Base-by-base conservation (phyloP, 92 coral and sea anemone genomes). In the Palythoa grandis region DNA sequence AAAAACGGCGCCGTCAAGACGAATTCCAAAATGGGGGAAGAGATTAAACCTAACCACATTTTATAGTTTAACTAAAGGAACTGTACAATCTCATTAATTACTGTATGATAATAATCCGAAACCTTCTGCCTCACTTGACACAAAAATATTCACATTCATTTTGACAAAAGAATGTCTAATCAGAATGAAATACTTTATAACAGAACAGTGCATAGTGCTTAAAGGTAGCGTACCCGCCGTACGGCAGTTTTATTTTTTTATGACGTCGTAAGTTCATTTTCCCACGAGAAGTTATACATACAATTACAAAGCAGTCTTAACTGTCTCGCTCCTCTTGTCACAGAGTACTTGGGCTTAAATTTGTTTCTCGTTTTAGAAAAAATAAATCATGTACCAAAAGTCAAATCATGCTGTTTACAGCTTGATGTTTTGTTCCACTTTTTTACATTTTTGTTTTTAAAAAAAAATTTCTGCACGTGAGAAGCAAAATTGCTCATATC, bases 61-160 rank as follows among this genome's bases (percentile, higher is more conserved):
- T 79, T 47, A n/a, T 43, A n/a, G 56, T n/a, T 65, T 79, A 6
- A 56, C 15, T 43, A 61, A 63, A 77, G 72, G 50, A 79, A 63
- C 56, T 63, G 43, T 50, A 61, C 40, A 38, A 23, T 50, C 56
- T 39, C 29, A 79, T 61, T 40, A 61, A 79, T 39, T 79, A 79
- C 73, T 52, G 7, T 58, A 58, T 58, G 84, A 65, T 79, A 17
- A 14, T 40, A 56, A 79, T 79, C 72, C 10, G 17, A 38, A 61
- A 40, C 71, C 73, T 79, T 79, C 84, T 79, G 84, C 57, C 72
- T 79, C 84, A 68, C 84, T 47, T 63, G 73, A 79, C 84, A 58
- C 57, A 63, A 79, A 35, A 20, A 52, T 11, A 53, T 52, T 52
- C 19, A 20, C 16, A 48, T 50, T 43, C 20, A 0, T 50, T 71